A percentile compares a stretch with the other conserved stretches of the same genome.
Evolutionary conservation across 2,888 invertebrate genomes (phyloP).

Genomic region (Dermolepida albohirtum): DNA sequence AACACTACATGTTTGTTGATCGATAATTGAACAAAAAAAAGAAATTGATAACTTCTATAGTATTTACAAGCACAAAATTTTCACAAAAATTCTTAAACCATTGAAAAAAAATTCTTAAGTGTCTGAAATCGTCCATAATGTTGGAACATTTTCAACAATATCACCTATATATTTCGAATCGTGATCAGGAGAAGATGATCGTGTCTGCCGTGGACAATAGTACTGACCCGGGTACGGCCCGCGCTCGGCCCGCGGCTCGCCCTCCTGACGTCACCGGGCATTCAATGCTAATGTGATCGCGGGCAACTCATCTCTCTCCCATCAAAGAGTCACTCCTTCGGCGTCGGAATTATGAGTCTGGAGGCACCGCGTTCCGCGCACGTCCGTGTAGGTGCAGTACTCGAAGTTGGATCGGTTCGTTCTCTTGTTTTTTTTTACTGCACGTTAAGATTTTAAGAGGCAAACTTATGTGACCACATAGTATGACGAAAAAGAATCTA

Average conservation of each 20-base stretch:
- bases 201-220: conserved; percentile 59
- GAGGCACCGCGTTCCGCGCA: conserved; percentile 32
- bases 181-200: conserved; percentile 50
- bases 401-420: conserved; percentile 7
- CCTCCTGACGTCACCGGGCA: conserved; percentile 62
- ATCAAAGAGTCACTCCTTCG: conserved; percentile 59
- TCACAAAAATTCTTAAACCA: too few relatives aligned
- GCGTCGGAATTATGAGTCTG: conserved; percentile 46
- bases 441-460: not conserved
- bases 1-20: too few relatives aligned
- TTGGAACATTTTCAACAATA: too few relatives aligned
- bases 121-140: too few relatives aligned
- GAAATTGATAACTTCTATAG: too few relatives aligned
- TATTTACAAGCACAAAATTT: too few relatives aligned
- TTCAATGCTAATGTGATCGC: conserved; percentile 64
- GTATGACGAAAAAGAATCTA: too few relatives aligned
- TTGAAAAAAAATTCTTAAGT: too few relatives aligned
- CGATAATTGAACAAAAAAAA: too few relatives aligned
- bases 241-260: conserved; percentile 56
- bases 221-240: conserved; percentile 55
- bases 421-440: conserved; percentile 20
- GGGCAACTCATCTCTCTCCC: conserved; percentile 48
- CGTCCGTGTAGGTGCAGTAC: conserved; percentile 46
- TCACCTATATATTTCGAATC: conserved; percentile 5
- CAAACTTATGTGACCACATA: too few relatives aligned